phyloP scores from a whole-genome alignment of 2,113 vertebrate genomes.

The Hirundichthys speculiger region DNA sequence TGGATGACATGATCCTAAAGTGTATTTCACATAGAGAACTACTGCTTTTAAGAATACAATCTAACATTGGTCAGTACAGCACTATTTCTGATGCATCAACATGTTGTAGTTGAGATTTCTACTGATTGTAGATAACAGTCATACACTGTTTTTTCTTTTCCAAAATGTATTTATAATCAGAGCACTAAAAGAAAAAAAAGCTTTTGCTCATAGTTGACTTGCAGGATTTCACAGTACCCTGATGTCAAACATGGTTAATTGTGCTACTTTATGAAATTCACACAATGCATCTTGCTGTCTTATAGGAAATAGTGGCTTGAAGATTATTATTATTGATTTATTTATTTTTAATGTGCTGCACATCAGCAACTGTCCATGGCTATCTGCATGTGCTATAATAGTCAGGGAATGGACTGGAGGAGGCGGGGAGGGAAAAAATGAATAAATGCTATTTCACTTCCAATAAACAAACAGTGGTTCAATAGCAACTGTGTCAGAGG shows the following conservation, averaged over 20 bases:
- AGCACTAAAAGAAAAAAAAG: too few relatives aligned
- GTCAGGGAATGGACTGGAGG: constrained; percentile 5
- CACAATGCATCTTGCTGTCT: background rate
- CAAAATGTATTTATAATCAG: too few relatives aligned
- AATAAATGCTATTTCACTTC: constrained; percentile 47
- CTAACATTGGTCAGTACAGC: too few relatives aligned
- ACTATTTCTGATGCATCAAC: too few relatives aligned
- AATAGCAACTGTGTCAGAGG: constrained; percentile 23
- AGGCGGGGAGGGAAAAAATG: background rate
- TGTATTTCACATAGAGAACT: too few relatives aligned
- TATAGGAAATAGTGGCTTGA: background rate
- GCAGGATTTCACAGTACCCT: background rate
- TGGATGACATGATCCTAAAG: too few relatives aligned
- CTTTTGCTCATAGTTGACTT: background rate
- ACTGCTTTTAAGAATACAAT: too few relatives aligned
- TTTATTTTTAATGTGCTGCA: background rate
- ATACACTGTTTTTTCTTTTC: too few relatives aligned
- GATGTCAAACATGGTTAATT: background rate
- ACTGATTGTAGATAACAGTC: too few relatives aligned
- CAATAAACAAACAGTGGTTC: constrained; percentile 51
- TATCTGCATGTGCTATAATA: background rate
- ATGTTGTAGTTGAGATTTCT: too few relatives aligned
- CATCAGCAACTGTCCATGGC: background rate
- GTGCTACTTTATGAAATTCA: background rate
- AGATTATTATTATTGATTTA: background rate